Conservation (phyloP, 2,888 invertebrate species). For the Aphodius sticticus region DNA sequence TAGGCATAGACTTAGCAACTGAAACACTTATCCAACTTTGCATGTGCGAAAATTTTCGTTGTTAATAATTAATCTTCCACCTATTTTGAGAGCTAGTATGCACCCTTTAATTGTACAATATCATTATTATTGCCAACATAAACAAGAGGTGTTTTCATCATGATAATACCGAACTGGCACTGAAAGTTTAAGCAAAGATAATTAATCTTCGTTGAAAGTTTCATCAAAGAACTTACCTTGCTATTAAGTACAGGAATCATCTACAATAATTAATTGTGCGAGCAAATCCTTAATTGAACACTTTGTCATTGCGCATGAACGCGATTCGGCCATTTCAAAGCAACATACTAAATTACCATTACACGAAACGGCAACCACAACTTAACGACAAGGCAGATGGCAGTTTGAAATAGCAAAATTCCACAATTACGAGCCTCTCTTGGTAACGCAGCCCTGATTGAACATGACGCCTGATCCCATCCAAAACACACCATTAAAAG, state of each 20-base stretch:
- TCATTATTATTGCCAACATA: too few species aligned
- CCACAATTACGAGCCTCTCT: neutral
- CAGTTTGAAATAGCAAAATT: conserved; percentile 4
- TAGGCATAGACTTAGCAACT: too few species aligned
- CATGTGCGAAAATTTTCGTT: too few species aligned
- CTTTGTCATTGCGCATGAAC: neutral
- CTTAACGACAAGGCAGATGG: neutral
- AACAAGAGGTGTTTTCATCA: too few species aligned
- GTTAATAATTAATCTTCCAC: too few species aligned
- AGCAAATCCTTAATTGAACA: neutral
- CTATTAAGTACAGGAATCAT: neutral
- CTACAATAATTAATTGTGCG: neutral
- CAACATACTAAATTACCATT: neutral
- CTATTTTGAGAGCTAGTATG: too few species aligned
- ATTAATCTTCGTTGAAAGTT: too few species aligned
- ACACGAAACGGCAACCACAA: neutral
- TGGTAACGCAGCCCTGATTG: neutral
- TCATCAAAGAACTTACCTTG: too few species aligned
- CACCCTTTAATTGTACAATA: too few species aligned
- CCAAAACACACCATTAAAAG: neutral
- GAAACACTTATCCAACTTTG: too few species aligned
- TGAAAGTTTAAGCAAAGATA: too few species aligned
- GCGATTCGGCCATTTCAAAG: neutral
- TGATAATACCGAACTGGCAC: too few species aligned
- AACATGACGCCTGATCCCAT: neutral